Evolutionary conservation across 1,140 invertebrate species (phyloP).

Genomic region (Colletes latitarsis): DNA sequence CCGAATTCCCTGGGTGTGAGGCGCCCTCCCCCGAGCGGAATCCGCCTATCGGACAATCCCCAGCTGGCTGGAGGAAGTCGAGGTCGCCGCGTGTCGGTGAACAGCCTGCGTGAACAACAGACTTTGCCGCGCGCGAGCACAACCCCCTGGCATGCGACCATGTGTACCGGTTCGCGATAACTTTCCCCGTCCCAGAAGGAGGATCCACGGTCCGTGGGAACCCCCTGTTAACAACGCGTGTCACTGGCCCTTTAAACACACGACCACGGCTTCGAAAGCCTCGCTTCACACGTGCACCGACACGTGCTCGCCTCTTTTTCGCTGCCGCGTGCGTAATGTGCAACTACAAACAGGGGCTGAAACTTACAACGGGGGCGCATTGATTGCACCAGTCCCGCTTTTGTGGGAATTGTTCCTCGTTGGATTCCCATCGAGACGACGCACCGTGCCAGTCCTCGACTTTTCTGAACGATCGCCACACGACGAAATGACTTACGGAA

Average conservation of each 20-base stretch:
- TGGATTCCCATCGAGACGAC: conserved; percentile 50
- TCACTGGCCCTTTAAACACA: conserved; percentile 45
- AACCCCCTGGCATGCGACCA: conserved; percentile 33
- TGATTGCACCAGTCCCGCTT: not conserved
- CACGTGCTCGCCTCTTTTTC: conserved; percentile 34
- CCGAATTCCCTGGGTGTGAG: no score
- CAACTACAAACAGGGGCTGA: conserved; percentile 7
- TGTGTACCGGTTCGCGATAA: conserved; percentile 46
- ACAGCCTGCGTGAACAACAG: conserved; percentile 39
- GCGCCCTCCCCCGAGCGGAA: no score
- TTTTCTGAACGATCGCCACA: conserved; percentile 7
- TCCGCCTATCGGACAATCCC: not conserved
- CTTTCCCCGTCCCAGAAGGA: conserved; percentile 16
- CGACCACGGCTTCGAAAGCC: conserved; percentile 22
- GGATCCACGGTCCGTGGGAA: conserved; percentile 51
- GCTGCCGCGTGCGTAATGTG: not conserved
- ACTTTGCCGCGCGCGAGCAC: conserved; percentile 1
- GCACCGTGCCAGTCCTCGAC: conserved; percentile 16
- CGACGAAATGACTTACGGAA: no score
- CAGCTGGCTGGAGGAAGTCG: not conserved
- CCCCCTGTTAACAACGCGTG: conserved; percentile 45
- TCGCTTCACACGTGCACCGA: conserved; percentile 47
- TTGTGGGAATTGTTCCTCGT: conserved; percentile 54
- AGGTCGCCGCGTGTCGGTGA: not conserved
- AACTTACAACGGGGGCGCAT: not conserved